A percentile compares a stretch with the other conserved stretches of the same genome.
Evolutionary conservation across 2,113 vertebrate species (phyloP).

Genomic region (Acrocephalus kingi): DNA sequence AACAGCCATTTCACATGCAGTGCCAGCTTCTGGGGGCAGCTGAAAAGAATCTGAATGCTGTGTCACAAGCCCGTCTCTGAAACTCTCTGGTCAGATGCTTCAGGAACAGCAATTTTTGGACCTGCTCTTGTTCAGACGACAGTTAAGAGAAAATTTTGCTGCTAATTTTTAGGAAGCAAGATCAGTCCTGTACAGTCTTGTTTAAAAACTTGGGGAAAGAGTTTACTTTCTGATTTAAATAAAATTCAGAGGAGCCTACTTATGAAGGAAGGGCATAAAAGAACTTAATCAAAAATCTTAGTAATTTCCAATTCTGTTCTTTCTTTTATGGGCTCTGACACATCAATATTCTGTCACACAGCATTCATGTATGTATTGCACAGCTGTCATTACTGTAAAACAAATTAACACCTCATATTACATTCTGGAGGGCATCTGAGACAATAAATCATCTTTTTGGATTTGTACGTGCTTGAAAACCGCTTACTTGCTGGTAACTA

Average conservation of each 20-base stretch:
- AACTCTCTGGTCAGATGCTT: not conserved
- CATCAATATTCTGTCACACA: not conserved
- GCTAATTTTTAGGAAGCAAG: not conserved
- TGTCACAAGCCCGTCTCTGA: not conserved
- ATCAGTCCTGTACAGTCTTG: not conserved
- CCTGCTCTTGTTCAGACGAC: not conserved
- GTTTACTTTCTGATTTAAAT: not conserved
- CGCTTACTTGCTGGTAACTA: not conserved
- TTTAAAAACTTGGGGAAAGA: not conserved
- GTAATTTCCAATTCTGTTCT: not conserved
- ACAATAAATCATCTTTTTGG: not conserved
- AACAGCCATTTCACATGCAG: not conserved
- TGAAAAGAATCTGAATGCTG: not conserved
- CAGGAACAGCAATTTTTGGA: not conserved
- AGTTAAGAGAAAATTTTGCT: not conserved
- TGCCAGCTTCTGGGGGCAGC: not conserved
- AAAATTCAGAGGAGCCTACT: not conserved
- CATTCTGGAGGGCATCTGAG: not conserved
- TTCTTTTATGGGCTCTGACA: not conserved
- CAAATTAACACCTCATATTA: not conserved
- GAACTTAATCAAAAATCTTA: not conserved
- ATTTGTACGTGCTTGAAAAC: not conserved
- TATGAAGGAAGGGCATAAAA: not conserved
- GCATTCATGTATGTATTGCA: not conserved
- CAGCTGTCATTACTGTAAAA: not conserved